These are phyloP conservation scores for Cyclargus thomasi DNA, from an alignment of 1,140 invertebrate species.

Conservation along the genomic window DNA sequence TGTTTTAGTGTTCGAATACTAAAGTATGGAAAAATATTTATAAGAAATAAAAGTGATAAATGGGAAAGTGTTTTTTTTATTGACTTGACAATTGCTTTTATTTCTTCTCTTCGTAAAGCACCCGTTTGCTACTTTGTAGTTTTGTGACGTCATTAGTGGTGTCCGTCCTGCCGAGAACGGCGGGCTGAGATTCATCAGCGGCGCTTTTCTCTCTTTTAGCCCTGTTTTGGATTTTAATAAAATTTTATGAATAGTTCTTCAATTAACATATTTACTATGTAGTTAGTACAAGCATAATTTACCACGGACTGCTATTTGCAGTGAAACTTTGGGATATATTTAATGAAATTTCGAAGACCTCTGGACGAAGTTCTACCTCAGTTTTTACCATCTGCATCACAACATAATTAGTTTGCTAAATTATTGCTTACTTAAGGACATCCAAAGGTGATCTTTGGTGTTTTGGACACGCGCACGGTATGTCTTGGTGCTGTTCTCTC, in stretches of 20 bases:
- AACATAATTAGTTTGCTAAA: no score
- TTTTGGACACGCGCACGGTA: conserved; percentile 47
- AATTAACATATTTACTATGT: no score
- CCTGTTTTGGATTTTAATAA: neutral
- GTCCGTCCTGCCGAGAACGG: conserved; percentile 25
- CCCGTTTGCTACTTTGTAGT: conserved; percentile 37
- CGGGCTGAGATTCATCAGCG: conserved; percentile 25
- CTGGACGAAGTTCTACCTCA: no score
- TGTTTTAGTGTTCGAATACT: conserved; percentile 4
- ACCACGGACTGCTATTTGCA: no score
- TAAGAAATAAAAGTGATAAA: conserved; percentile 7
- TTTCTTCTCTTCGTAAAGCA: conserved; percentile 15
- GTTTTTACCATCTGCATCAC: no score
- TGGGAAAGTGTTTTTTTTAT: neutral
- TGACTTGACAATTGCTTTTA: neutral
- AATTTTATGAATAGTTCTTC: no score
- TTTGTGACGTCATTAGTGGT: conserved; percentile 43
- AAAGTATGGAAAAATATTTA: conserved; percentile 7
- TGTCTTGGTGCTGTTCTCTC: conserved; percentile 38
- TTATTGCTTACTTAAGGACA: conserved; percentile 41
- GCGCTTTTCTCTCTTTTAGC: conserved; percentile 28
- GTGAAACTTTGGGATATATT: no score
- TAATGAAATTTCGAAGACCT: no score
- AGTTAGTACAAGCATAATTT: no score
- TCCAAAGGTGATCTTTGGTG: conserved; percentile 59